Conservation (phyloP, 2,113 vertebrate species). For the Lampris megalopsis region DNA sequence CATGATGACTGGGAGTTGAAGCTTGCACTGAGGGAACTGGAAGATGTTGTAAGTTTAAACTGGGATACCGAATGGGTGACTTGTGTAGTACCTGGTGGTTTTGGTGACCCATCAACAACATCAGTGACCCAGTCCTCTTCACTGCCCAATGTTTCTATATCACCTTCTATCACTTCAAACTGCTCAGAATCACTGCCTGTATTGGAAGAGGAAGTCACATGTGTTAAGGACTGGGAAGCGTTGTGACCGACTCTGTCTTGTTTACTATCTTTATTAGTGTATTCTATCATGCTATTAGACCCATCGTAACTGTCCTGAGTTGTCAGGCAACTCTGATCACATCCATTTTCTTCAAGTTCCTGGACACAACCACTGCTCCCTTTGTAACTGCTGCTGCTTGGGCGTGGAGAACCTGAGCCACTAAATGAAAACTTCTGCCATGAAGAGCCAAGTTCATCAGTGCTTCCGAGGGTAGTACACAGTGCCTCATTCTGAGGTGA, state of each 20-base stretch:
- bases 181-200: constrained; percentile 18
- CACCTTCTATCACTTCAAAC: constrained; percentile 51
- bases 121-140: constrained; percentile 7
- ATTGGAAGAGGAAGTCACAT: constrained; percentile 25
- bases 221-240: background rate
- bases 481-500: background rate
- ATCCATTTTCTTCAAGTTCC: background rate
- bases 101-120: background rate
- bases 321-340: constrained; percentile 21
- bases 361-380: constrained; percentile 6
- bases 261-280: constrained; percentile 21
- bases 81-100: background rate
- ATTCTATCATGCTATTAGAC: background rate
- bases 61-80: constrained; percentile 46
- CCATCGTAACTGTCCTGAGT: constrained; percentile 39
- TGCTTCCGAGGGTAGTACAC: constrained; percentile 33
- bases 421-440: constrained; percentile 76
- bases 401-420: constrained; percentile 28
- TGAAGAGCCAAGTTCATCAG: constrained; percentile 65
- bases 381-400: constrained; percentile 16
- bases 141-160: constrained; percentile 42
- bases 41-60: constrained; percentile 40
- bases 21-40: constrained; percentile 69
- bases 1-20: constrained; percentile 79
- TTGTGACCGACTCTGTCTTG: background rate